These are phyloP conservation scores for Morinoia aosen DNA, from an alignment of 2,888 invertebrate genomes.

Conservation along the genomic window DNA sequence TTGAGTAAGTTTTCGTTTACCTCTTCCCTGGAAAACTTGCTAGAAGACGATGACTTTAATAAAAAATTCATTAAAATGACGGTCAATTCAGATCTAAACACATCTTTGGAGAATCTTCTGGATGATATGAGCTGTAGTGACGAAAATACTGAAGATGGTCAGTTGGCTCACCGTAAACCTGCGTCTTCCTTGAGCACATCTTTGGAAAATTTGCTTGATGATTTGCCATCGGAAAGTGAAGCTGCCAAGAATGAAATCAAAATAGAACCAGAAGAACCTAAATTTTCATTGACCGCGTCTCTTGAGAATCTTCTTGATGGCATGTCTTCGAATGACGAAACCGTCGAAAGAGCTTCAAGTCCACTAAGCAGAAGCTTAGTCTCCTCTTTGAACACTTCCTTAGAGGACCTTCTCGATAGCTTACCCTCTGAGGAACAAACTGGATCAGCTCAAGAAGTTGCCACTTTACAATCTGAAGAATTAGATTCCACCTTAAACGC, in stretches of 20 bases:
- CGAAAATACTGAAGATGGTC: neutral
- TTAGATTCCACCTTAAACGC: neutral
- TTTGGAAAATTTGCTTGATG: constrained; percentile 18
- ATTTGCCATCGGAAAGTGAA: neutral
- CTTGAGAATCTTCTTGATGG: constrained; percentile 23
- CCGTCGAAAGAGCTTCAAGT: neutral
- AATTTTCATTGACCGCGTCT: neutral
- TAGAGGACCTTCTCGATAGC: constrained; percentile 3
- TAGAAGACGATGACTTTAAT: neutral
- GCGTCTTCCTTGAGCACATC: neutral
- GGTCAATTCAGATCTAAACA: neutral
- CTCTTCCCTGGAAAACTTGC: neutral
- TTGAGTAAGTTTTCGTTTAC: constrained; percentile 8
- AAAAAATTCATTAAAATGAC: neutral
- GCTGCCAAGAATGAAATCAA: neutral
- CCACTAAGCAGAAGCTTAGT: neutral
- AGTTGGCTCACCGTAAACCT: neutral
- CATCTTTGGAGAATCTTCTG: constrained; percentile 7
- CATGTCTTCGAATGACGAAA: constrained; percentile 2
- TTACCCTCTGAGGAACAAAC: neutral
- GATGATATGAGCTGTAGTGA: neutral
- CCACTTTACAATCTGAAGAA: neutral
- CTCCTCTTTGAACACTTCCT: neutral
- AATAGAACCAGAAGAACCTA: neutral
- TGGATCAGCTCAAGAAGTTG: neutral